Evolutionary conservation across 2,888 invertebrate genomes (phyloP), one percentile per base, ranked within the genome.

Genomic region (Magallana nippona): DNA sequence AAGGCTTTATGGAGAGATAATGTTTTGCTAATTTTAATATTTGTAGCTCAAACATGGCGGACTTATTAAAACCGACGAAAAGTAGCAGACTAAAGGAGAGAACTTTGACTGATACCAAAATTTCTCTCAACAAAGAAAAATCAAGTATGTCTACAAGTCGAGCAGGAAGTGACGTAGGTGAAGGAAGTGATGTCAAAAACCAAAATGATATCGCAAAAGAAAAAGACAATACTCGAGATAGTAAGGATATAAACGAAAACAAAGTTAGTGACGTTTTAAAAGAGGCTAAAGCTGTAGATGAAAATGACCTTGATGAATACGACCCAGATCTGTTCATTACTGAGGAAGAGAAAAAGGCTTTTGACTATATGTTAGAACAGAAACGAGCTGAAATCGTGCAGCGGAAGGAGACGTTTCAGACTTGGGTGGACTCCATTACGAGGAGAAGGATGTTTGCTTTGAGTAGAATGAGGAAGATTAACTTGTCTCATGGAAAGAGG

Each of bases 361-460:
- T 85, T 79, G 85, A 83, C 5, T 83, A 81, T 44, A 85, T 85
- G 85, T 77, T 85, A 27, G 82, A 81, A 32, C 82, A 83, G 55
- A 78, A 78, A 32, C 56, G 80, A 10, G 85, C 79, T 1, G 82
- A 83, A 32, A 78, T 85, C 1, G 62, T 60, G 5, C 62, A 85
- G 19, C 82, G 82, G 22, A 82, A 71, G 55, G 82, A 82, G n/a
- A 82, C 79, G 13, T 85, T 85, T 71, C 62, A 85, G n/a, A 82
- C 58, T n/a, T 85, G 85, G 85, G 85, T 82, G n/a, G 82, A 85
- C 22, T 55, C 77, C 1, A 77, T 85, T 58, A 85, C 85, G 13
- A 63, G 83, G 13, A n/a, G 85, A 32, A 71, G 85, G 17, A 85
- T 85, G 85, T 85, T 85, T 83, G 85, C 85, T 27, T 44, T 85